phyloP scores from a whole-genome alignment of 2,888 invertebrate species.

The Agrochola circellaris region DNA sequence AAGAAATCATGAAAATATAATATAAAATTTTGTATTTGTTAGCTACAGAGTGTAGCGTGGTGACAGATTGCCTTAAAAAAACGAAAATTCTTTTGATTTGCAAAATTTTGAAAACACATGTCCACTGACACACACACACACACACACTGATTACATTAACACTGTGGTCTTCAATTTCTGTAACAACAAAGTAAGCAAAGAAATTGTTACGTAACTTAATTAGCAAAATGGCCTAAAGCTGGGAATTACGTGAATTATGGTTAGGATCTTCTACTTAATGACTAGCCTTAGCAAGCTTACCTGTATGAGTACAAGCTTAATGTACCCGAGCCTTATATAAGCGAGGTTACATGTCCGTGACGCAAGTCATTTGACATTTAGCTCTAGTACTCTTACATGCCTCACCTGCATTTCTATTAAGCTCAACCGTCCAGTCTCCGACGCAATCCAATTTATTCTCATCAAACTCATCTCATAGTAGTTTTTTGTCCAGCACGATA shows the following conservation, averaged over 20 bases:
- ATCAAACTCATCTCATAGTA: slow-evolving; percentile 73
- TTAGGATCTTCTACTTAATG: slow-evolving; percentile 43
- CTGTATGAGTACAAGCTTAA: slow-evolving; percentile 29
- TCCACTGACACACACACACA: too few relatives aligned
- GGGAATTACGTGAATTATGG: slow-evolving; percentile 49
- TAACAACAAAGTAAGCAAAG: slow-evolving; percentile 22
- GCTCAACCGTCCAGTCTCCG: slow-evolving; percentile 66
- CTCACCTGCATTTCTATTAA: slow-evolving; percentile 59
- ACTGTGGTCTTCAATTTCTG: slow-evolving; percentile 8
- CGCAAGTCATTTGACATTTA: slow-evolving; percentile 63
- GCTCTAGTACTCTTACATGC: slow-evolving; percentile 62
- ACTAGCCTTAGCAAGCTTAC: slow-evolving; percentile 44
- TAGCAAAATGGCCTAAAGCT: slow-evolving; percentile 43
- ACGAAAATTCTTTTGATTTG: neutral
- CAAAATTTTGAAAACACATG: neutral
- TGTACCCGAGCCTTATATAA: slow-evolving; percentile 53
- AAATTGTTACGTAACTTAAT: slow-evolving; percentile 48
- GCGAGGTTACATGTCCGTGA: slow-evolving; percentile 49
- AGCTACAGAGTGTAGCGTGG: neutral
- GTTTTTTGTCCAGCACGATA: slow-evolving; percentile 75
- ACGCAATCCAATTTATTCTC: slow-evolving; percentile 79
- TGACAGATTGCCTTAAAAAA: neutral
- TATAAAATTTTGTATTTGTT: neutral
- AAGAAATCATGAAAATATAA: too few relatives aligned
- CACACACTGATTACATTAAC: slow-evolving; percentile 10